Conservation (phyloP, 2,797 vertebrate genomes). For the Macropus fuliginosus region DNA sequence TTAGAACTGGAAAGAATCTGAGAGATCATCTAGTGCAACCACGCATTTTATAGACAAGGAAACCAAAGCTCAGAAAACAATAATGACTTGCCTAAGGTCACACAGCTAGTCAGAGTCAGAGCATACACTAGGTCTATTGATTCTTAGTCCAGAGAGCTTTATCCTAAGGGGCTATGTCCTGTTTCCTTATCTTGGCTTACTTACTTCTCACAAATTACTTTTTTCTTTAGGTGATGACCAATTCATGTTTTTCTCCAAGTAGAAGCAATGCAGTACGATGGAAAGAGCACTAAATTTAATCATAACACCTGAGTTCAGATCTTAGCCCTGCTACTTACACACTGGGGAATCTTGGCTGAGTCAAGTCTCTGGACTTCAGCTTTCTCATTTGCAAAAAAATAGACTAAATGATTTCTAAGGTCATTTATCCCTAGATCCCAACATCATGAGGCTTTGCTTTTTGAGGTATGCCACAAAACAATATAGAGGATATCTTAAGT, state of each 20-base stretch:
- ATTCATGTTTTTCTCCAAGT: background rate
- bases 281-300: background rate
- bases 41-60: background rate
- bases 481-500: background rate
- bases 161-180: accelerated
- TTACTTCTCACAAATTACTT: background rate
- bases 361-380: background rate
- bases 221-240: background rate
- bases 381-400: background rate
- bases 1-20: background rate
- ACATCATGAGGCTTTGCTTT: background rate
- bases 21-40: background rate
- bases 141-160: background rate
- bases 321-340: background rate
- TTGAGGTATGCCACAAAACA: background rate
- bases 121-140: background rate
- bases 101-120: background rate
- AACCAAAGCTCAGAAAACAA: background rate
- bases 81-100: background rate
- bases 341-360: background rate
- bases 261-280: background rate
- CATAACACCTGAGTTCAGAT: background rate
- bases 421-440: background rate
- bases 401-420: background rate
- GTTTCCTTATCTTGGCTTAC: background rate